Evolutionary conservation across 2,797 vertebrate genomes (phyloP), one percentile per base, ranked within the genome.

Genomic region (Sebastes minor): DNA sequence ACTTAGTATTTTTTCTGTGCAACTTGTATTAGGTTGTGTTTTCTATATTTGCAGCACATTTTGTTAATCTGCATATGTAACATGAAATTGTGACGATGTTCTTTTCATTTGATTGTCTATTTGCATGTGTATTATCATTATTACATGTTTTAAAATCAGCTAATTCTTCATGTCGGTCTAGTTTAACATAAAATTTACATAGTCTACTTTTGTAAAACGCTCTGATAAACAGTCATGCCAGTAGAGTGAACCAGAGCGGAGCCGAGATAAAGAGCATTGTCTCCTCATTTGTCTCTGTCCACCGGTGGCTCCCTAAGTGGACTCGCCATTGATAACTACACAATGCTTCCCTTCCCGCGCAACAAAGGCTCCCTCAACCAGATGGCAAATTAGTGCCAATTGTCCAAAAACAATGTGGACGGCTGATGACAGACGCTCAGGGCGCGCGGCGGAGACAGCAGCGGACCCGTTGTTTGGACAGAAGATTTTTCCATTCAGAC

Each of bases 301-400:
- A 88, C 74, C 75, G 27, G 80, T 73, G 87, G 87, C 91, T 90
- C 87, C 70, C 89, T 81, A 70, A 94, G 92, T 93, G 92, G 91
- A 93, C 92, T 86, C 63, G 46, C 90, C 88, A 94, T 94, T 94
- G 92, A 92, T 89, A 86, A 86, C 68, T 30, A 83, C 90, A 95
- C 94, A 95, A 94, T 93, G 92, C 91, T 83, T 90, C 81, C 83
- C 80, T 90, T 80, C 91, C 83, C 75, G n/a, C 35, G 35, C 78
- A 85, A 94, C 93, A 95, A 94, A 92, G 53, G 69, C 84, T 79
- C 87, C 87, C 88, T 83, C 85, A 89, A 94, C 92, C 95, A 96
- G 95, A 96, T 95, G 95, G 95, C 92, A 95, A 95, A 96, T 96
- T 95, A 95, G 94, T 85, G 88, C 80, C 91, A 88, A 95, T 95